Percentiles rank a stretch among this genome's conserved stretches.
phyloP scores from a whole-genome alignment of 1,140 invertebrate species.

The Aphidius ervi region DNA sequence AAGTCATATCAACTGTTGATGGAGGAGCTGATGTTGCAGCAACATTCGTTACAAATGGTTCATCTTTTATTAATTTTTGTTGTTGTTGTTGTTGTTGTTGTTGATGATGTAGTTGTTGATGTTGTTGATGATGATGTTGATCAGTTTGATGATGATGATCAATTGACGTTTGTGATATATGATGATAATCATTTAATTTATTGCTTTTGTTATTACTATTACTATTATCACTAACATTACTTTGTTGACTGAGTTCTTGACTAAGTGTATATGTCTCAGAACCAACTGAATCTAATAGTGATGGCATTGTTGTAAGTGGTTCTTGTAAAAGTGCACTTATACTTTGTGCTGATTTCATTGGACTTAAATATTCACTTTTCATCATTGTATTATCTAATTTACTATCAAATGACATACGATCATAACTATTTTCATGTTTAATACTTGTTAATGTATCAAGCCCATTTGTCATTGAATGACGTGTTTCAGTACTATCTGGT shows the following conservation, averaged over 20 bases:
- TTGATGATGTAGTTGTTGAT: not conserved
- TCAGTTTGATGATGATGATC: conserved; percentile 10
- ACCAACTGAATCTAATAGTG: conserved; percentile 34
- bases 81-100: not conserved
- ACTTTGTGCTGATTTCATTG: conserved; percentile 46
- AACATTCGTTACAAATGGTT: conserved; percentile 1
- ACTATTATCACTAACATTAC: no score
- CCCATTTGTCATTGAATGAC: no score
- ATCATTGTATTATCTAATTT: conserved; percentile 19
- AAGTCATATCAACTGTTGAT: conserved; percentile 36
- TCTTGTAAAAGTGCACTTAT: conserved; percentile 48
- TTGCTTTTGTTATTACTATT: no score
- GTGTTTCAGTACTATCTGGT: conserved; percentile 13
- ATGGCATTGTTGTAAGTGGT: conserved; percentile 39
- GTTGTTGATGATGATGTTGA: conserved; percentile 20
- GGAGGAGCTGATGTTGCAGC: not conserved
- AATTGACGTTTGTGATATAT: no score
- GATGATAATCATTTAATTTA: no score
- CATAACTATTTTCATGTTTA: not conserved
- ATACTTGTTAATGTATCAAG: not conserved
- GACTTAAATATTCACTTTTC: conserved; percentile 37
- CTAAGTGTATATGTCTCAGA: conserved; percentile 16
- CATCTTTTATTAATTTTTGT: conserved; percentile 5
- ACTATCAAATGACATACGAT: not conserved
- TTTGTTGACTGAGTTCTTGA: not conserved